Evolutionary conservation across 2,888 invertebrate species (phyloP).

Genomic region (Sclerodermus sp.): DNA sequence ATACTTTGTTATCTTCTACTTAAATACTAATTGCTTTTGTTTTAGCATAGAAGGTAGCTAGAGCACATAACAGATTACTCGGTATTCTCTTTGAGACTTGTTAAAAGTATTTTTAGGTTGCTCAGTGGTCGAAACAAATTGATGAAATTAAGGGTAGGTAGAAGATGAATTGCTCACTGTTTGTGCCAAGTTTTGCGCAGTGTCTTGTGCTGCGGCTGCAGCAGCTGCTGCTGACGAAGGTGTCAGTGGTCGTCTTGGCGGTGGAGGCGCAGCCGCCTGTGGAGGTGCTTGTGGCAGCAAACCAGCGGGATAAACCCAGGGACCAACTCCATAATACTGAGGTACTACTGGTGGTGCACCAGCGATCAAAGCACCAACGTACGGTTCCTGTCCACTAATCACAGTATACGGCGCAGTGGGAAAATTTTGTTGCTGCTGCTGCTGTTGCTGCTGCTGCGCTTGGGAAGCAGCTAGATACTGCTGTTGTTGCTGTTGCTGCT

Average conservation of each 20-base stretch:
- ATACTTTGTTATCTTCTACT: no score
- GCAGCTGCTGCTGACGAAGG: constrained; percentile 72
- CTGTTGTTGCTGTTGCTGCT: constrained; percentile 67
- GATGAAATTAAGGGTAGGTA: no score
- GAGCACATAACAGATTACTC: no score
- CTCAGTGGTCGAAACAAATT: no score
- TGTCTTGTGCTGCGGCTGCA: constrained; percentile 65
- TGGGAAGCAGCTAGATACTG: constrained; percentile 68
- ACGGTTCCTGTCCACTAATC: constrained; percentile 81
- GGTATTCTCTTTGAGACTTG: no score
- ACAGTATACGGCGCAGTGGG: constrained; percentile 85
- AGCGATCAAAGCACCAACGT: constrained; percentile 80
- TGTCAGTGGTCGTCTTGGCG: constrained; percentile 72
- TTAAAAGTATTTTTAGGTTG: no score
- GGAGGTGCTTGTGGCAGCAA: constrained; percentile 68
- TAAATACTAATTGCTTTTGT: no score
- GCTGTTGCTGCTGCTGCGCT: constrained; percentile 74
- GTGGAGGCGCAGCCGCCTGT: constrained; percentile 63
- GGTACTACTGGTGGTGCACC: constrained; percentile 71
- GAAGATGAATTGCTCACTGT: constrained; percentile 41
- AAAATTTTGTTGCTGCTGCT: constrained; percentile 80
- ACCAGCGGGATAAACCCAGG: constrained; percentile 91
- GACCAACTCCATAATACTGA: constrained; percentile 90
- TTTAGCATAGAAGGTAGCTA: no score
- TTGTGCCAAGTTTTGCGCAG: constrained; percentile 58